Evolutionary conservation across 2,888 invertebrate genomes (phyloP).

Genomic region (Lamellibrachia satsuma): DNA sequence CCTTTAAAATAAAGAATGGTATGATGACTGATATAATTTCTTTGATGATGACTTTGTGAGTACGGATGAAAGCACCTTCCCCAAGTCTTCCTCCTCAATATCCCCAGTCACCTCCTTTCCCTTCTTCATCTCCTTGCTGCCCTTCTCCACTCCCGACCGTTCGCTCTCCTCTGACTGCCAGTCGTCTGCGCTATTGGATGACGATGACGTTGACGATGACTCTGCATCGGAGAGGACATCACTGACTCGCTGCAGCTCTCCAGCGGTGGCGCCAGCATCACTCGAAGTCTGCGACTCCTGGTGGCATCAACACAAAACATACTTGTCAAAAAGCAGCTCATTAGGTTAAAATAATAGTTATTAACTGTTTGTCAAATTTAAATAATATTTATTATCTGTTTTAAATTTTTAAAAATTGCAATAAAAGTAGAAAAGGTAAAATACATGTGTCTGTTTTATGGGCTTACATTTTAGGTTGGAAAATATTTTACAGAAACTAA

Average conservation of each 20-base stretch:
- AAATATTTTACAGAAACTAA: no score
- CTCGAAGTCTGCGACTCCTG: slow-evolving; percentile 39
- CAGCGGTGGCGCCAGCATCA: slow-evolving; percentile 30
- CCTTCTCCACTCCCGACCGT: slow-evolving; percentile 29
- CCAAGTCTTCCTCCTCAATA: slow-evolving; percentile 57
- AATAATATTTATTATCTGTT: no score
- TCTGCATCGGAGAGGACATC: background rate
- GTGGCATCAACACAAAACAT: background rate
- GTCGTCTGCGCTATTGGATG: background rate
- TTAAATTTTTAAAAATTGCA: no score
- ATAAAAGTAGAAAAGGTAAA: no score
- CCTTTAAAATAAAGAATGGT: no score
- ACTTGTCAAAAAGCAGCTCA: background rate
- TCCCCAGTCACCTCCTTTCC: slow-evolving; percentile 36
- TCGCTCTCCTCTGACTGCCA: slow-evolving; percentile 34
- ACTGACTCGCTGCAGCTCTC: slow-evolving; percentile 13
- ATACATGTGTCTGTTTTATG: no score
- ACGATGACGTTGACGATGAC: background rate
- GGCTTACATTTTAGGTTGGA: no score
- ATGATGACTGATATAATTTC: background rate
- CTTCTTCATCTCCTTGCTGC: slow-evolving; percentile 37
- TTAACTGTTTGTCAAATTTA: no score
- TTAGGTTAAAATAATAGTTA: background rate
- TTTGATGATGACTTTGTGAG: background rate
- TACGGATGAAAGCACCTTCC: slow-evolving; percentile 43